Evolutionary conservation across 1,140 invertebrate species (phyloP).

Genomic region (Palaemon carinicauda): DNA sequence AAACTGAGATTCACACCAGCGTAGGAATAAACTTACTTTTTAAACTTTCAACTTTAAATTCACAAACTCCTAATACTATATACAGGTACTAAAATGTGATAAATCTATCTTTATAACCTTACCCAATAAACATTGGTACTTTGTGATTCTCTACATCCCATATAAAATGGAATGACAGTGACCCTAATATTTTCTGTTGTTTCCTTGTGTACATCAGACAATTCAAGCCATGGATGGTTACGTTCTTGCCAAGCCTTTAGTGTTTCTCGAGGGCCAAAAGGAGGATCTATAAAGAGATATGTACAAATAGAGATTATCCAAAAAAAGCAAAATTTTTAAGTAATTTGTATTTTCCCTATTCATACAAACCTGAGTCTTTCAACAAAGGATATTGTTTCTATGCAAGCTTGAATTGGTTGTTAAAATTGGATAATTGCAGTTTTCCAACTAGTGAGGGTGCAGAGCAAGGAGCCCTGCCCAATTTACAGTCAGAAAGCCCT

Average conservation of each 20-base stretch:
- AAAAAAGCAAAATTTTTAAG: too few species aligned
- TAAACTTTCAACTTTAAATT: too few species aligned
- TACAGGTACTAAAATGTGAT: neutral
- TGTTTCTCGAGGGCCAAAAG: constrained; percentile 88
- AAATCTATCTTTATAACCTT: constrained; percentile 59
- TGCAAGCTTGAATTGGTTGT: too few species aligned
- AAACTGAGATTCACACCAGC: neutral
- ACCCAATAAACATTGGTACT: constrained; percentile 93
- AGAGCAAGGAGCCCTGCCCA: too few species aligned
- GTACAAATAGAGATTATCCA: too few species aligned
- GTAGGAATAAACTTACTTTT: too few species aligned
- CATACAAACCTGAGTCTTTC: too few species aligned
- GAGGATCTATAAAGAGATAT: constrained; percentile 72
- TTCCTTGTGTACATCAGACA: constrained; percentile 97
- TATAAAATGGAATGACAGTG: constrained; percentile 97
- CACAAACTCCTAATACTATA: neutral
- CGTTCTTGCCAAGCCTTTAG: constrained; percentile 95
- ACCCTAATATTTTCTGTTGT: constrained; percentile 95
- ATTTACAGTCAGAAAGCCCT: too few species aligned
- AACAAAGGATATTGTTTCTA: too few species aligned
- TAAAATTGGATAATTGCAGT: too few species aligned
- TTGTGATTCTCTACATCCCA: constrained; percentile 90
- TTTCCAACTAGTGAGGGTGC: too few species aligned
- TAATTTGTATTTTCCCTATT: too few species aligned
- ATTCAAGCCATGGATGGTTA: constrained; percentile 95